Percentiles rank a stretch among this genome's conserved stretches.
These are phyloP conservation scores for Thryonomys swinderianus DNA, from an alignment of 2,113 vertebrate genomes.

Conservation along the genomic window DNA sequence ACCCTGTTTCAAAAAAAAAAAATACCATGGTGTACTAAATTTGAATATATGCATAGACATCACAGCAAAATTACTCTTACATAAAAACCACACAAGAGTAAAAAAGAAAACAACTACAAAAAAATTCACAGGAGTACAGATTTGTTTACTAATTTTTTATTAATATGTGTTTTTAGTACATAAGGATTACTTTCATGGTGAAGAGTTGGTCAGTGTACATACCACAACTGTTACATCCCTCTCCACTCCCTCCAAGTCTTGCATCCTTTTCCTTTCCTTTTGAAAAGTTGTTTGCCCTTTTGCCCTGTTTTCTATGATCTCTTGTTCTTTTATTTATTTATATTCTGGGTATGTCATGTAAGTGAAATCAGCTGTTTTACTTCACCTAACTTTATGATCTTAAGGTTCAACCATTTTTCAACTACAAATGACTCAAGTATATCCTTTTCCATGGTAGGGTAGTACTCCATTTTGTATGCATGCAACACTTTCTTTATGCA, in stretches of 20 bases:
- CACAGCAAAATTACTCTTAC: not conserved
- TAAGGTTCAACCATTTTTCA: too few species aligned
- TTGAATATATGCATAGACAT: not conserved
- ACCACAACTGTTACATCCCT: not conserved
- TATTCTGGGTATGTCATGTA: too few species aligned
- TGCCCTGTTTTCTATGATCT: not conserved
- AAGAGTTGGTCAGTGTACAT: not conserved
- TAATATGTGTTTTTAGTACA: too few species aligned
- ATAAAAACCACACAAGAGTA: not conserved
- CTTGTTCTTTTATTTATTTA: too few species aligned
- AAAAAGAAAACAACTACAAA: constrained; percentile 21
- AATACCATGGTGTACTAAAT: not conserved
- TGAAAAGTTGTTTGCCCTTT: not conserved
- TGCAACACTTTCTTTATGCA: too few species aligned
- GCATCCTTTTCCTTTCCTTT: not conserved
- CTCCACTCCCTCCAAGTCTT: not conserved
- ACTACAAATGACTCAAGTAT: too few species aligned
- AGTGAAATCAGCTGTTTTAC: too few species aligned
- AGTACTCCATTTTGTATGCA: too few species aligned
- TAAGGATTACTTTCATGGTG: too few species aligned
- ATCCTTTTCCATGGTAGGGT: too few species aligned
- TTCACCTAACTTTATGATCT: too few species aligned
- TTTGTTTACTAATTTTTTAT: not conserved
- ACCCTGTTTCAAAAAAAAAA: too few species aligned
- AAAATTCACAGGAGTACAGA: not conserved